Evolutionary conservation across 2,113 vertebrate species (phyloP).

Genomic region (Gopherus flavomarginatus): DNA sequence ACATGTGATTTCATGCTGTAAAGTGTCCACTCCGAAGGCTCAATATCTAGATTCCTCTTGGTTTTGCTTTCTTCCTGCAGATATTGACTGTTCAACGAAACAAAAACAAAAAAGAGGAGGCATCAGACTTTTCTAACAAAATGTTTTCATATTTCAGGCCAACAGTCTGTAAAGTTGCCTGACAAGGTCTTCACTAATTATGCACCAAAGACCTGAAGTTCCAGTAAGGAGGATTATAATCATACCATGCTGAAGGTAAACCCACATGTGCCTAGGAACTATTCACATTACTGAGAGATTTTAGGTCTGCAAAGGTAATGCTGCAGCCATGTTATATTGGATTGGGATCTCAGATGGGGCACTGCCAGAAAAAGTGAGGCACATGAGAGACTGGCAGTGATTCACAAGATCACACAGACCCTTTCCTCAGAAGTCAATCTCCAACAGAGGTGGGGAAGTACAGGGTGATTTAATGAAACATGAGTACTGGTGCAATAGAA

Average conservation of each 20-base stretch:
- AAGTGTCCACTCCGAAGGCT: conserved; percentile 86
- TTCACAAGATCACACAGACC: not conserved
- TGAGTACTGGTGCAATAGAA: not conserved
- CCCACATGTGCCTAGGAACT: not conserved
- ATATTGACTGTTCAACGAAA: conserved; percentile 82
- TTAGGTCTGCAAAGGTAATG: not conserved
- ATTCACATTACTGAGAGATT: not conserved
- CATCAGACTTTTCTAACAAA: not conserved
- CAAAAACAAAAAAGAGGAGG: not conserved
- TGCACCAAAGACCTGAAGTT: not conserved
- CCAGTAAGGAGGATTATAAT: not conserved
- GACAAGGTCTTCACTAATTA: not conserved
- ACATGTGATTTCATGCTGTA: conserved; percentile 84
- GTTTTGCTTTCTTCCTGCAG: conserved; percentile 89
- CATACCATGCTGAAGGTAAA: not conserved
- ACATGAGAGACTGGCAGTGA: not conserved
- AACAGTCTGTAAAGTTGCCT: not conserved
- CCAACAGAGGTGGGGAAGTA: not conserved
- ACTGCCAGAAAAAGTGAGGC: not conserved
- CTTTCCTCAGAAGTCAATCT: not conserved
- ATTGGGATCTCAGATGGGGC: not conserved
- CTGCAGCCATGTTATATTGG: not conserved
- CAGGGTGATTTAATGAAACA: not conserved
- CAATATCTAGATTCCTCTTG: conserved; percentile 88
- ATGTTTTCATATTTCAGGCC: not conserved